Evolutionary conservation across 1,140 invertebrate genomes (phyloP).

Genomic region (Muscidifurax raptorellus): DNA sequence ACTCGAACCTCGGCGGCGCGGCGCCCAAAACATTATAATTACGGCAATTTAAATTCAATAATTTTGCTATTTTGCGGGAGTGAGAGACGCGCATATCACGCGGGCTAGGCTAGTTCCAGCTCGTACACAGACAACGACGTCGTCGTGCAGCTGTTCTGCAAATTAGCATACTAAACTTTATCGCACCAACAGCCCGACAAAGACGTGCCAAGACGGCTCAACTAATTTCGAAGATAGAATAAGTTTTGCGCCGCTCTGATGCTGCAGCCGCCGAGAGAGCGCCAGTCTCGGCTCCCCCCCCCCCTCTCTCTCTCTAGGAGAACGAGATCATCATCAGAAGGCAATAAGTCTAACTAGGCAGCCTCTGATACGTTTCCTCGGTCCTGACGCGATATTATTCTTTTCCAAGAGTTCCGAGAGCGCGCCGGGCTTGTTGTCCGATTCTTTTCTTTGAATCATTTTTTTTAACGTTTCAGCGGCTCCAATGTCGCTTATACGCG

Average conservation of each 20-base stretch:
- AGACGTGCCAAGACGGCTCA: constrained; percentile 75
- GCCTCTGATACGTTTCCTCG: neutral
- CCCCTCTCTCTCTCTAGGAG: neutral
- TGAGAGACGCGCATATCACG: neutral
- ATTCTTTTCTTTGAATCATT: neutral
- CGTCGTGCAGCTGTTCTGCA: constrained; percentile 72
- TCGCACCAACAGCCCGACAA: constrained; percentile 76
- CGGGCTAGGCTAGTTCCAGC: neutral
- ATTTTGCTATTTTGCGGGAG: constrained; percentile 72
- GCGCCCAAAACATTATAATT: constrained; percentile 69
- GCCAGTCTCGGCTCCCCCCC: neutral
- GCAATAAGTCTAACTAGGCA: constrained; percentile 21
- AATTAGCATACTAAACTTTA: constrained; percentile 77
- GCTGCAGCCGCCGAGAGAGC: neutral
- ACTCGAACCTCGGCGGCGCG: neutral
- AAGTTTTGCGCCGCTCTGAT: constrained; percentile 64
- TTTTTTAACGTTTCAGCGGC: no score
- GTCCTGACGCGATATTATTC: neutral
- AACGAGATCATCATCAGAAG: constrained; percentile 14
- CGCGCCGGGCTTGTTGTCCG: neutral
- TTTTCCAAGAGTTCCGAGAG: neutral
- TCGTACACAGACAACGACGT: neutral
- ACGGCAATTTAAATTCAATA: constrained; percentile 77
- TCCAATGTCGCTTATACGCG: neutral
- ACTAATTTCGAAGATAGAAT: constrained; percentile 76